Evolutionary conservation across 1,140 invertebrate genomes (phyloP).

Genomic region (Drosophila setifemur): DNA sequence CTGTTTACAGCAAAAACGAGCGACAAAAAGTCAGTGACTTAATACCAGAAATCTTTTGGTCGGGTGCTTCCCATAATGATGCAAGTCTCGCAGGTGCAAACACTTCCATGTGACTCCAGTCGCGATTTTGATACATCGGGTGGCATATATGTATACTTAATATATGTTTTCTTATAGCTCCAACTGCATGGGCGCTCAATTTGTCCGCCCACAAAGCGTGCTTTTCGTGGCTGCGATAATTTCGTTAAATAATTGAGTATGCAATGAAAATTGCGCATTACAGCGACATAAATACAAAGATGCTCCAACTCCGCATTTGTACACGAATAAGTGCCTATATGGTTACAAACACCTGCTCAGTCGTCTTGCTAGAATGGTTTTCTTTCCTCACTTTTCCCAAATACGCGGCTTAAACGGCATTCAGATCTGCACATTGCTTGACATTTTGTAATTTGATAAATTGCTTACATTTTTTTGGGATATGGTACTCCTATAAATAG

Average conservation of each 20-base stretch:
- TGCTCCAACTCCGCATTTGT: not conserved
- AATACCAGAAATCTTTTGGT: constrained; percentile 74
- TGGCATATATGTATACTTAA: not conserved
- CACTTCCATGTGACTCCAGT: constrained; percentile 56
- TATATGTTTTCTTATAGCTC: not conserved
- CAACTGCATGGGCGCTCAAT: constrained; percentile 12
- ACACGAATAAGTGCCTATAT: constrained; percentile 23
- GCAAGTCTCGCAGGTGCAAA: constrained; percentile 51
- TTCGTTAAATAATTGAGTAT: constrained; percentile 72
- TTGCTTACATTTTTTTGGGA: constrained; percentile 56
- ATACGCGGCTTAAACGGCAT: constrained; percentile 40
- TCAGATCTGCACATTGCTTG: constrained; percentile 55
- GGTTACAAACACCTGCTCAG: constrained; percentile 31
- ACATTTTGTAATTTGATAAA: constrained; percentile 74
- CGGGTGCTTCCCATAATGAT: constrained; percentile 55
- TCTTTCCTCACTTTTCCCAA: constrained; percentile 43
- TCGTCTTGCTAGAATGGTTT: constrained; percentile 64
- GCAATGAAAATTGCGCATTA: constrained; percentile 53
- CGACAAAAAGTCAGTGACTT: constrained; percentile 68
- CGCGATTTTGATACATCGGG: constrained; percentile 41
- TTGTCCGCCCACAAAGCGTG: constrained; percentile 33
- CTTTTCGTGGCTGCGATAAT: constrained; percentile 51
- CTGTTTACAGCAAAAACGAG: constrained; percentile 12
- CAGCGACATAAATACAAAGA: constrained; percentile 26
- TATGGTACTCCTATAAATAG: constrained; percentile 67